Percentiles rank a stretch among this genome's conserved stretches.
phyloP scores from a whole-genome alignment of 2,113 vertebrate genomes.

The Cyphomyrus discorhynchus region DNA sequence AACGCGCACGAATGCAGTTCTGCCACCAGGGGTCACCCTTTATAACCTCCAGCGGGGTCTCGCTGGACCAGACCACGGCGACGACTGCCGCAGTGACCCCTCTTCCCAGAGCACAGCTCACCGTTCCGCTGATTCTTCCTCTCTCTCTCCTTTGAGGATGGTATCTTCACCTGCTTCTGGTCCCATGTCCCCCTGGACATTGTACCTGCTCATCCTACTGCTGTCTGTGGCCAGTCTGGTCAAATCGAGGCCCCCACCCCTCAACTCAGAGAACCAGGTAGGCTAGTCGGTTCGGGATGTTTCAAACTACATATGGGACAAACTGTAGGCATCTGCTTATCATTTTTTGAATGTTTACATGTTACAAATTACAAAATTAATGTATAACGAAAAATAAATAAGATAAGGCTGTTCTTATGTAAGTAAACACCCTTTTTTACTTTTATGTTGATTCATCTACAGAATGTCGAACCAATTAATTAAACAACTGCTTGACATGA shows the following conservation, averaged over 20 bases:
- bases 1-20: neutral
- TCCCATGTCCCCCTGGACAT: neutral
- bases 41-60: neutral
- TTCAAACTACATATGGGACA: neutral
- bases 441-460: neutral
- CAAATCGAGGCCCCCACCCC: slow-evolving; percentile 25
- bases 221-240: slow-evolving; percentile 24
- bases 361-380: neutral
- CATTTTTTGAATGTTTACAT: neutral
- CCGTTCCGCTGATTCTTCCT: neutral
- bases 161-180: slow-evolving; percentile 7
- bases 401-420: neutral
- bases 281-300: neutral
- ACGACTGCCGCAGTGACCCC: neutral
- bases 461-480: neutral
- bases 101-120: neutral
- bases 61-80: neutral
- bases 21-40: neutral
- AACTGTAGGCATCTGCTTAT: neutral
- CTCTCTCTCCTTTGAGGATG: neutral
- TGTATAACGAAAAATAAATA: neutral
- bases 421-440: neutral
- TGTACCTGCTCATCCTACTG: slow-evolving; percentile 33
- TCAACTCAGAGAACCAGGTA: slow-evolving; percentile 33
- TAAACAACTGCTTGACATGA: neutral